Conservation (phyloP, 2,113 vertebrate genomes). For the Odontophorus gujanensis region DNA sequence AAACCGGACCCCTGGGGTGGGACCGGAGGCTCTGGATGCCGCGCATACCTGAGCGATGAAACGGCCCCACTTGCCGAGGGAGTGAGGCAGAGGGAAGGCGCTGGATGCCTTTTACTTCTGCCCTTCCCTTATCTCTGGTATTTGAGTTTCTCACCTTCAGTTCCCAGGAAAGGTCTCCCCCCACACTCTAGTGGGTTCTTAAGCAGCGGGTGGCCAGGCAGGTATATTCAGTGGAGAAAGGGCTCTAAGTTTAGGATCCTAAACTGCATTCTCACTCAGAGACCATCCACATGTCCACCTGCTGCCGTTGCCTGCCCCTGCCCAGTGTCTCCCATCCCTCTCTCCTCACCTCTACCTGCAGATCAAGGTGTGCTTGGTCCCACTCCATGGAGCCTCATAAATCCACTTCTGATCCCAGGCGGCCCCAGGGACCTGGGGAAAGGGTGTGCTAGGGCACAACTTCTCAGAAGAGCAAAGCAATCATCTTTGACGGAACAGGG, state of each 20-base stretch:
- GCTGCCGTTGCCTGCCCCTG: not conserved
- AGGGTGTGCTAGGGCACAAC: not conserved
- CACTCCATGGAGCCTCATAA: not conserved
- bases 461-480: not conserved
- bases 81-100: not conserved
- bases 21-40: slow-evolving; percentile 36
- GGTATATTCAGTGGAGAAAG: not conserved
- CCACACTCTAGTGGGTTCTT: not conserved
- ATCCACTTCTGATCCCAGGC: not conserved
- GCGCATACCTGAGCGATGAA: slow-evolving; percentile 39
- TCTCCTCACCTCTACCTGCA: not conserved
- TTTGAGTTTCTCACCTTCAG: slow-evolving; percentile 55
- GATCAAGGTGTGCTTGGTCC: not conserved
- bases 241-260: not conserved
- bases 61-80: slow-evolving; percentile 4
- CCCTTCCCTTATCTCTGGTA: slow-evolving; percentile 55
- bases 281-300: not conserved
- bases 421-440: not conserved
- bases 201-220: not conserved
- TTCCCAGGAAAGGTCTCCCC: slow-evolving; percentile 14
- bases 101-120: not conserved
- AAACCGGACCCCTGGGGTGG: not conserved
- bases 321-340: not conserved
- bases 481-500: not conserved
- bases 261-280: too few species aligned